A percentile compares a stretch with the other conserved stretches of the same genome.
phyloP scores from a whole-genome alignment of 1,140 invertebrate genomes.

The Whitmania pigra region DNA sequence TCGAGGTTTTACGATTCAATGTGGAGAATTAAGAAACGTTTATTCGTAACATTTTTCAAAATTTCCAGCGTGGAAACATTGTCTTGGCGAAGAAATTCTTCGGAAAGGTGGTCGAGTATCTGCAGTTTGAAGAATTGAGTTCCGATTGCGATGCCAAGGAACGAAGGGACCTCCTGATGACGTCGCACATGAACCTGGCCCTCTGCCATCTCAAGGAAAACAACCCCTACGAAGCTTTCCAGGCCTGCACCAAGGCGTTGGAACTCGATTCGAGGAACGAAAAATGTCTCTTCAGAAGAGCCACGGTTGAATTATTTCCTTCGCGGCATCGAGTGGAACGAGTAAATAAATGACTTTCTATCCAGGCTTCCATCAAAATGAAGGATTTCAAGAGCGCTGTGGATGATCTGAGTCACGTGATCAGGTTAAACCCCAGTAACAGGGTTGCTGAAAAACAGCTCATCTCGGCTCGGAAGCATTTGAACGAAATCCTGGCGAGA shows the following conservation, averaged over 20 bases:
- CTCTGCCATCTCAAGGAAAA: not conserved
- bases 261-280: not conserved
- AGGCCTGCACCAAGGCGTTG: constrained; percentile 5
- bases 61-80: not conserved
- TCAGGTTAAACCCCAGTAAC: not conserved
- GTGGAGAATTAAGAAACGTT: not conserved
- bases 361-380: not conserved
- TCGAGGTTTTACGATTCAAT: constrained; percentile 51
- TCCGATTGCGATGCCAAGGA: not conserved
- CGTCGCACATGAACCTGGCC: constrained; percentile 10
- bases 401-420: not conserved
- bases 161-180: not conserved
- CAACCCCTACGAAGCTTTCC: not conserved
- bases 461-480: not conserved
- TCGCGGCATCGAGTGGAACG: not conserved
- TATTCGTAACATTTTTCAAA: not conserved
- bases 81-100: constrained; percentile 4
- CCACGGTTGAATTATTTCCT: constrained; percentile 7
- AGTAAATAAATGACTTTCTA: not conserved
- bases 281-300: constrained; percentile 7
- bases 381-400: constrained; percentile 1
- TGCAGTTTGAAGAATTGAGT: constrained; percentile 14
- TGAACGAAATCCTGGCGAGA: not conserved
- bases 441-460: not conserved
- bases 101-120: constrained; percentile 5